Evolutionary conservation across 2,888 invertebrate species (phyloP).

Genomic region (Pammene fasciana): DNA sequence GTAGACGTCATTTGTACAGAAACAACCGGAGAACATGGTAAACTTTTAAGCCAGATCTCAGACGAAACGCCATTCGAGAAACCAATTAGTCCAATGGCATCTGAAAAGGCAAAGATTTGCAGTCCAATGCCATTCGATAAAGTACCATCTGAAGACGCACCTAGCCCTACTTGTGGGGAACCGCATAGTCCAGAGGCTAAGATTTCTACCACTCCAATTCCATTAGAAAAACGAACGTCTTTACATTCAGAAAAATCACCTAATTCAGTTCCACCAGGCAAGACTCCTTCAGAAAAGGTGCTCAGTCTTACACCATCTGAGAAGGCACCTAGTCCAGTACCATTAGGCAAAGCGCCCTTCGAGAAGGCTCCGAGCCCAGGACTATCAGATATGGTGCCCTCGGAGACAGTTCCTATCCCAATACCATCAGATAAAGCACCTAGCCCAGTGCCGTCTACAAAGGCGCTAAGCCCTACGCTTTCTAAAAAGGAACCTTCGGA

Average conservation of each 20-base stretch:
- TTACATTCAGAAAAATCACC: neutral
- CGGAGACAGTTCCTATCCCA: neutral
- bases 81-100: conserved; percentile 13
- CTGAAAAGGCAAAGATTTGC: conserved; percentile 27
- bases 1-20: conserved; percentile 32
- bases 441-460: conserved; percentile 29
- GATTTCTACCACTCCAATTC: neutral
- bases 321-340: conserved; percentile 25
- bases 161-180: conserved; percentile 27
- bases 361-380: conserved; percentile 17
- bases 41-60: neutral
- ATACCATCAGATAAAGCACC: conserved; percentile 11
- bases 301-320: neutral
- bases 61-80: conserved; percentile 21
- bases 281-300: conserved; percentile 3
- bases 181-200: neutral
- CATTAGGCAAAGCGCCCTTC: conserved; percentile 27
- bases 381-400: neutral
- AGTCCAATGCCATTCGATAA: conserved; percentile 23
- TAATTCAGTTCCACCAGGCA: no score
- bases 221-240: neutral
- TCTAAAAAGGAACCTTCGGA: conserved; percentile 18
- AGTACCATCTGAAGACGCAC: conserved; percentile 19
- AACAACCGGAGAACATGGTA: conserved; percentile 29
- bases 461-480: conserved; percentile 17